A percentile compares a stretch with the other conserved stretches of the same genome.
phyloP scores from a whole-genome alignment of 2,113 vertebrate genomes.

The Gadus macrocephalus region DNA sequence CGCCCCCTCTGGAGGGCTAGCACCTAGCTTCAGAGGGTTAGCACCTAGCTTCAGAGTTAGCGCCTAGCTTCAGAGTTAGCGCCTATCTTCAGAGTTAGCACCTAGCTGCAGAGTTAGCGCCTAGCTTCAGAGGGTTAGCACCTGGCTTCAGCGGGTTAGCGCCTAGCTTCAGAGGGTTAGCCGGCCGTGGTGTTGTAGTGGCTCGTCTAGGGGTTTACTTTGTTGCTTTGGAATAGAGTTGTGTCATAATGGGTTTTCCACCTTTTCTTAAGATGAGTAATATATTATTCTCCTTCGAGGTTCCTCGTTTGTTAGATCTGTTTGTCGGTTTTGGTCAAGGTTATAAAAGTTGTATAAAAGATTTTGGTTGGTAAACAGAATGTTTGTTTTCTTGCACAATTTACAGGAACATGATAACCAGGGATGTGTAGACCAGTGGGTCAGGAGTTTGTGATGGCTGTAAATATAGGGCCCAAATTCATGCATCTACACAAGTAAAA shows the following conservation, averaged over 20 bases:
- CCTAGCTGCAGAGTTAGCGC: no score
- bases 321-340: background rate
- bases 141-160: no score
- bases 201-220: constrained; percentile 20
- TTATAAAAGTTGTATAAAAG: background rate
- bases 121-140: no score
- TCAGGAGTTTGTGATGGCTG: background rate
- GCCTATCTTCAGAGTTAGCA: no score
- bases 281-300: no score
- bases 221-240: background rate
- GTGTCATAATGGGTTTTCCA: background rate
- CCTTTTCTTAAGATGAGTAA: no score
- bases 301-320: background rate
- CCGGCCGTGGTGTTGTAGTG: constrained; percentile 29
- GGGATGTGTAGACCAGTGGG: background rate
- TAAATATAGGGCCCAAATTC: background rate
- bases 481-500: background rate
- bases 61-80: no score
- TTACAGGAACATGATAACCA: constrained; percentile 15
- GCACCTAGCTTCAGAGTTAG: no score
- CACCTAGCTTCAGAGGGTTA: no score
- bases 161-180: no score
- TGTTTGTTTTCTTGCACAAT: constrained; percentile 68
- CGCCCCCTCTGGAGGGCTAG: no score
- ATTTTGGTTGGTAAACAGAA: background rate